Evolutionary conservation across 2,113 vertebrate genomes (phyloP).

Genomic region (Myrmecobius fasciatus): DNA sequence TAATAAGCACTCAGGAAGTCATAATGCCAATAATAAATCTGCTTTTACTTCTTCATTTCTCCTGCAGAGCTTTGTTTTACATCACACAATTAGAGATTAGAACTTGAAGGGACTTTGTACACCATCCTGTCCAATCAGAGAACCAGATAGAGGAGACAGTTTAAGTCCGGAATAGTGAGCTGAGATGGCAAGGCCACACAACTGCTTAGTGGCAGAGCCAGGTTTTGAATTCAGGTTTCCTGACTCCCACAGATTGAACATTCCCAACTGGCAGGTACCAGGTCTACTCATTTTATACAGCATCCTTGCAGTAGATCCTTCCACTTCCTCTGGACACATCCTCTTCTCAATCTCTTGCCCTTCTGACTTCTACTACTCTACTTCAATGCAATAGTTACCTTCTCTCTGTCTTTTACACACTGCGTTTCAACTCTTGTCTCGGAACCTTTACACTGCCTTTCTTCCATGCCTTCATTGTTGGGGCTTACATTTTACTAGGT

Average conservation of each 20-base stretch:
- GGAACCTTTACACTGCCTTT: background rate
- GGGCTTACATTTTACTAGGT: background rate
- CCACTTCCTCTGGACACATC: background rate
- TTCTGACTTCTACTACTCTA: background rate
- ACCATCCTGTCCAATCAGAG: background rate
- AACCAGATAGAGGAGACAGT: background rate
- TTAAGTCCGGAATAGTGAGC: background rate
- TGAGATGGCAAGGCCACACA: background rate
- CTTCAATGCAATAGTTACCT: background rate
- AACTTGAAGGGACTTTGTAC: background rate
- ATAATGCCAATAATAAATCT: constrained; percentile 60
- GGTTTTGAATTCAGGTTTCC: background rate
- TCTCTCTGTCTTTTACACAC: background rate
- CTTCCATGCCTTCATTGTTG: background rate
- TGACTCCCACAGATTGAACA: background rate
- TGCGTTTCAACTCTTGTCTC: background rate
- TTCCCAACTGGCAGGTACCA: background rate
- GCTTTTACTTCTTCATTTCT: constrained; percentile 28
- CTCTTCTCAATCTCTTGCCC: background rate
- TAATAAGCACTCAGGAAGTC: constrained; percentile 59
- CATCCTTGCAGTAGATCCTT: background rate
- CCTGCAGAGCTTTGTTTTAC: background rate
- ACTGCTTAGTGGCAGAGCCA: background rate
- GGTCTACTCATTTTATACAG: background rate
- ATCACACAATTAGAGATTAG: background rate